phyloP scores from a whole-genome alignment of 2,797 vertebrate genomes.

The Peromyscus attwateri region DNA sequence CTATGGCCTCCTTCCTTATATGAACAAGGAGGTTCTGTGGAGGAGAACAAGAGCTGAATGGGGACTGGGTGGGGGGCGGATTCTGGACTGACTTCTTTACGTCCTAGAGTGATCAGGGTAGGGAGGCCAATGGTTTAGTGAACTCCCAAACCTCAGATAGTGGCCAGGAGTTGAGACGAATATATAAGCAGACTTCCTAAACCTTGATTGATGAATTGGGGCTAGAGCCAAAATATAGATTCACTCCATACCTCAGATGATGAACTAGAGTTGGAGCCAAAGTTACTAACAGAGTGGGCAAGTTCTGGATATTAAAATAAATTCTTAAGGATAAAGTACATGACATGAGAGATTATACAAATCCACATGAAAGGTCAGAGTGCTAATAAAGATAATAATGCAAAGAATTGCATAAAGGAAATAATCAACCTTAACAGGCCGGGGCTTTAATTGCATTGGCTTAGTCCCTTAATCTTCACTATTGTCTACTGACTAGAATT shows the following conservation, averaged over 20 bases:
- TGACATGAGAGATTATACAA: not conserved
- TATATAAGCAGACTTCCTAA: not conserved
- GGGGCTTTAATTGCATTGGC: not conserved
- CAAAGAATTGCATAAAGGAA: not conserved
- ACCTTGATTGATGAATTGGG: not conserved
- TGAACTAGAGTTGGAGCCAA: not conserved
- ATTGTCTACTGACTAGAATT: not conserved
- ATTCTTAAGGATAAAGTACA: not conserved
- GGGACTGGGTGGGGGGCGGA: too few relatives aligned
- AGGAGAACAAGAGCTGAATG: too few relatives aligned
- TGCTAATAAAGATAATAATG: not conserved
- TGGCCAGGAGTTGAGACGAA: not conserved
- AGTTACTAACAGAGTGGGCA: not conserved
- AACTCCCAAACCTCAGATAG: not conserved
- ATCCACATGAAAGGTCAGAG: not conserved
- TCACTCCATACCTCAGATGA: not conserved
- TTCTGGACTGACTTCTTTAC: not conserved
- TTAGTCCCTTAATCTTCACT: not conserved
- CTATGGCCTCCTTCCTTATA: not conserved
- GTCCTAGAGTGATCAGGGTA: not conserved
- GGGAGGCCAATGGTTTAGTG: not conserved
- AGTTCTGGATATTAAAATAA: not conserved
- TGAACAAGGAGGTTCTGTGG: rapidly evolving
- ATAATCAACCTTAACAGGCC: not conserved
- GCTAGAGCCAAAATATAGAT: not conserved